Evolutionary conservation across 2,888 invertebrate species (phyloP).

Genomic region (Tinea trinotella): DNA sequence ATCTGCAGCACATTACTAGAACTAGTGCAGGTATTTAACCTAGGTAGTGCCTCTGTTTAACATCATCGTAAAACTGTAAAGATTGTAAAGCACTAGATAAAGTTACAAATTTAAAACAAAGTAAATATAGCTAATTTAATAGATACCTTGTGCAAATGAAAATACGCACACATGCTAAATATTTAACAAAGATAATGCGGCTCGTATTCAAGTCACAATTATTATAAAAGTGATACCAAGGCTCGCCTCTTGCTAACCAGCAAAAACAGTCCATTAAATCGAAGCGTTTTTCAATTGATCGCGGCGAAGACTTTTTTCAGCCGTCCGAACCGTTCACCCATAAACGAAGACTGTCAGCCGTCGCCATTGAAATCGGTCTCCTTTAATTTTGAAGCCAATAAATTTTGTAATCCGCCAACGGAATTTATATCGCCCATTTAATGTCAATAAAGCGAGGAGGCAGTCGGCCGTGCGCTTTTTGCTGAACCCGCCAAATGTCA

Average conservation of each 20-base stretch:
- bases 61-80: too few relatives aligned
- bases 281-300: conserved; percentile 46
- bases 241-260: conserved; percentile 24
- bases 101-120: too few relatives aligned
- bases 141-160: too few relatives aligned
- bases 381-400: conserved; percentile 69
- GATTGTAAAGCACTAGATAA: too few relatives aligned
- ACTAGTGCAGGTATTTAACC: too few relatives aligned
- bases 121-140: too few relatives aligned
- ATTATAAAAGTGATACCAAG: conserved; percentile 17
- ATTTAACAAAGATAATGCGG: too few relatives aligned
- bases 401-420: conserved; percentile 68
- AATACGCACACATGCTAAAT: too few relatives aligned
- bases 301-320: conserved; percentile 37
- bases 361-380: conserved; percentile 68
- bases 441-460: conserved; percentile 54
- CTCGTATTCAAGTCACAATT: background rate
- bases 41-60: too few relatives aligned
- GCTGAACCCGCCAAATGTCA: conserved; percentile 41
- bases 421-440: conserved; percentile 69
- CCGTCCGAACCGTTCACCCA: conserved; percentile 41
- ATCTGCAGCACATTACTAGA: too few relatives aligned
- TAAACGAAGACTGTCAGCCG: conserved; percentile 57
- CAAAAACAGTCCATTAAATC: conserved; percentile 43
- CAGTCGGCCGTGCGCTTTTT: conserved; percentile 40